Conservation (phyloP, 2,113 vertebrate species). For the Ivindomyrus marchei region DNA sequence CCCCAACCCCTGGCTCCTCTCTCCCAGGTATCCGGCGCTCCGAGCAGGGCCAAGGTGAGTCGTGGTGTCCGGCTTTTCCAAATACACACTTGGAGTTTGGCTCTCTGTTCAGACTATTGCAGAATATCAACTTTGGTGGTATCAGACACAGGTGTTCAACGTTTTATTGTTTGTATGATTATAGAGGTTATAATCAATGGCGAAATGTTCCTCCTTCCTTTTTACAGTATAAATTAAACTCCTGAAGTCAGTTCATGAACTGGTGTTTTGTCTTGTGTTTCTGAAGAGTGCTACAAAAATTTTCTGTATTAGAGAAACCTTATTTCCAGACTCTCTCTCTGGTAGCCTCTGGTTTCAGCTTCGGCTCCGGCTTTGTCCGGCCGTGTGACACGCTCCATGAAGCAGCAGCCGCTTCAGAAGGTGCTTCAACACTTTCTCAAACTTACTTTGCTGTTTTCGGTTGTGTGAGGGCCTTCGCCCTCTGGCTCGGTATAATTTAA, state of each 20-base stretch:
- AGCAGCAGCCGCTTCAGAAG: constrained; percentile 37
- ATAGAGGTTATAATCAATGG: neutral
- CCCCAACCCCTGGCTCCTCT: constrained; percentile 50
- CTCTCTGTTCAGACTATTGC: neutral
- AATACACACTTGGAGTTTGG: neutral
- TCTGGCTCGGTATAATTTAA: neutral
- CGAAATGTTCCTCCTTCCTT: neutral
- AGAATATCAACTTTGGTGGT: neutral
- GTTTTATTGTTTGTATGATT: neutral
- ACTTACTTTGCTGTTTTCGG: neutral
- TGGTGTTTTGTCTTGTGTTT: neutral
- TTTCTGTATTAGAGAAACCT: neutral
- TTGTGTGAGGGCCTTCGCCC: neutral
- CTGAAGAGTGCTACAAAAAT: neutral
- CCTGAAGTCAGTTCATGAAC: neutral
- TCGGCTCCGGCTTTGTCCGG: constrained; percentile 16
- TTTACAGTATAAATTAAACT: neutral
- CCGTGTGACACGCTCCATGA: constrained; percentile 64
- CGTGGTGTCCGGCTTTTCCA: neutral
- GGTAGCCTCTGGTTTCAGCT: neutral
- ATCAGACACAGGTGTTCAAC: neutral
- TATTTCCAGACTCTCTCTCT: neutral
- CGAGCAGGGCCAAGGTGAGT: constrained; percentile 51
- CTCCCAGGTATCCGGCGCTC: constrained; percentile 11
- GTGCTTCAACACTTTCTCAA: constrained; percentile 22